Base-by-base conservation (phyloP, 2,888 invertebrate species). In the Desoria tigrina region DNA sequence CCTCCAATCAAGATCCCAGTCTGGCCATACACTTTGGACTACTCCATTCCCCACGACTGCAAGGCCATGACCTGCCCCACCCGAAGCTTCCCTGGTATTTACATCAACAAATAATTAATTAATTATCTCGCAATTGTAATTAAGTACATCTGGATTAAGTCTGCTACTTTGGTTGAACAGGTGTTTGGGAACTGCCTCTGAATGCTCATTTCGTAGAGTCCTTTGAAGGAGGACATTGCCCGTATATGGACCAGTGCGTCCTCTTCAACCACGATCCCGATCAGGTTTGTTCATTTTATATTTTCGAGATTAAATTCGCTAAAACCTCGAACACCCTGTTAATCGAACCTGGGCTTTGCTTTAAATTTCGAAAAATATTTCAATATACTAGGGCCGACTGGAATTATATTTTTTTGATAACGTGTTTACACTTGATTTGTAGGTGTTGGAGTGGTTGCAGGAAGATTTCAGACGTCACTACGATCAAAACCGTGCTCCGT, bases 11-110 rank as follows among this genome's bases (percentile, higher is more conserved):
- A 87, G 60, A 84, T 89, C 21, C 93, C 93, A 14, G 86, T 92
- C 61, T 95, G 95, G 95, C 96, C 95, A 0, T 95, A 95, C 82
- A 95, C 95, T 0, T 84, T 96, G 50, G 94, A 95, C 81, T 93
- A 89, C 82, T 92, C 92, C 83, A 92, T 94, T 77, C 88, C 94
- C 1, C 94, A 94, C 79, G 93, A 93, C 80, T 94, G 94, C 82
- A 92, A 93, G 81, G 88, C 92, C 51, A 92, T 90, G 64, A 92
- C 92, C n/a, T 94, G 94, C 73, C 94, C 94, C 0, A 88, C 89
- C 1, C 90, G 89, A 81, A 88, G 89, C 1, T 94, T 93, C 84
- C 91, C 91, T 79, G 93, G 92, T 86, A 61, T 26, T 23, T n/a
- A n/a, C n/a, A n/a, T n/a, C n/a, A n/a, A n/a, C n/a, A n/a, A n/a